Conservation (phyloP, 2,888 invertebrate genomes). For the Pyrrhia umbra region DNA sequence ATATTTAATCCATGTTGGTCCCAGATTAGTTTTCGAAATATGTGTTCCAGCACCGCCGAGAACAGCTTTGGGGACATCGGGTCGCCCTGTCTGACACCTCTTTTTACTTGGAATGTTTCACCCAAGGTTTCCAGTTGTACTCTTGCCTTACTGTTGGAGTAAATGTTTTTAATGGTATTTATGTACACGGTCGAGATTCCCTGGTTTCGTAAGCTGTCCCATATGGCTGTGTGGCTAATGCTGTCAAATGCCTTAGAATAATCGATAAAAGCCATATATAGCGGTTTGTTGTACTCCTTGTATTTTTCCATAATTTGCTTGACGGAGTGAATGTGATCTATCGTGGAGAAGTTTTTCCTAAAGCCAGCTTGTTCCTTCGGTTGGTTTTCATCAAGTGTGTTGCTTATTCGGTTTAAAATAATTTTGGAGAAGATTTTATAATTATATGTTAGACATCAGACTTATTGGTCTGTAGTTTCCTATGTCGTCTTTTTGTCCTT, state of each 20-base stretch:
- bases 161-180: not conserved
- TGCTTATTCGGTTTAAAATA: too few relatives aligned
- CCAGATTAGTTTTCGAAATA: not conserved
- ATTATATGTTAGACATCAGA: too few relatives aligned
- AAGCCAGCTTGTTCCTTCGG: too few relatives aligned
- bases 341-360: too few relatives aligned
- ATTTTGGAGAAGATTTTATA: too few relatives aligned
- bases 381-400: too few relatives aligned
- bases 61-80: not conserved
- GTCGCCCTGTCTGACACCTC: too few relatives aligned
- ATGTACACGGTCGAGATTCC: not conserved
- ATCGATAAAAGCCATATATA: not conserved
- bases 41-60: not conserved
- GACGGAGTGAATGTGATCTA: too few relatives aligned
- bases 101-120: not conserved
- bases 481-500: not conserved
- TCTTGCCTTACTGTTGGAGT: not conserved
- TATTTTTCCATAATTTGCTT: too few relatives aligned
- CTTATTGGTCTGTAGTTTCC: not conserved
- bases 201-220: not conserved
- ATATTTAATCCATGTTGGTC: not conserved
- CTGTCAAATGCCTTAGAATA: not conserved
- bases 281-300: not conserved
- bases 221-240: not conserved
- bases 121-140: not conserved